phyloP scores from a whole-genome alignment of 2,113 vertebrate species.

The Chaetorhynchus papuensis region DNA sequence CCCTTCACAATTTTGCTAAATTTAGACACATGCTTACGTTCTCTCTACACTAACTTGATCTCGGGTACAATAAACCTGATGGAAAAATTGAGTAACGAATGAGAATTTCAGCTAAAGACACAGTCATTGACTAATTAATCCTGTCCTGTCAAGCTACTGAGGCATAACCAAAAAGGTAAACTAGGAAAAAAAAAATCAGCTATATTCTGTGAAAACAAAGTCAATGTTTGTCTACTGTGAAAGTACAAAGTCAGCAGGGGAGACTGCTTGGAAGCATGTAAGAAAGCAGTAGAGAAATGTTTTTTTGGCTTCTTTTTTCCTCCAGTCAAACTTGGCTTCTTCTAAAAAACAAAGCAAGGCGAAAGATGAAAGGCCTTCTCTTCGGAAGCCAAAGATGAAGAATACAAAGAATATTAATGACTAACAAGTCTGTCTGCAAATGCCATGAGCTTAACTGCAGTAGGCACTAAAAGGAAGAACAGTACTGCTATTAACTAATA shows the following conservation, averaged over 20 bases:
- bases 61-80: background rate
- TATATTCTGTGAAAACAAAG: conserved; percentile 29
- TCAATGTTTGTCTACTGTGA: conserved; percentile 50
- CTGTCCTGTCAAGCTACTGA: background rate
- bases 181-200: background rate
- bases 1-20: background rate
- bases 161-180: conserved; percentile 5
- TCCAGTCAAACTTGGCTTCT: conserved; percentile 52
- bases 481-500: conserved; percentile 32
- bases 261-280: conserved; percentile 20
- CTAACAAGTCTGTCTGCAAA: conserved; percentile 41
- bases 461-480: background rate
- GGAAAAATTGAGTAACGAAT: background rate
- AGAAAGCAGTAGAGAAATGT: conserved; percentile 18
- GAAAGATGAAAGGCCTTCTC: conserved; percentile 55
- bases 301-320: conserved; percentile 44
- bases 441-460: background rate
- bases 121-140: background rate
- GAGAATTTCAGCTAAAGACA: background rate
- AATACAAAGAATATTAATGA: conserved; percentile 62
- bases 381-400: conserved; percentile 58
- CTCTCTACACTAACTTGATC: background rate
- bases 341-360: conserved; percentile 53
- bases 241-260: conserved; percentile 57
- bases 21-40: background rate